A percentile compares a stretch with the other conserved stretches of the same genome.
phyloP scores from a whole-genome alignment of 2,888 invertebrate species.

The Rhamnusium bicolor region DNA sequence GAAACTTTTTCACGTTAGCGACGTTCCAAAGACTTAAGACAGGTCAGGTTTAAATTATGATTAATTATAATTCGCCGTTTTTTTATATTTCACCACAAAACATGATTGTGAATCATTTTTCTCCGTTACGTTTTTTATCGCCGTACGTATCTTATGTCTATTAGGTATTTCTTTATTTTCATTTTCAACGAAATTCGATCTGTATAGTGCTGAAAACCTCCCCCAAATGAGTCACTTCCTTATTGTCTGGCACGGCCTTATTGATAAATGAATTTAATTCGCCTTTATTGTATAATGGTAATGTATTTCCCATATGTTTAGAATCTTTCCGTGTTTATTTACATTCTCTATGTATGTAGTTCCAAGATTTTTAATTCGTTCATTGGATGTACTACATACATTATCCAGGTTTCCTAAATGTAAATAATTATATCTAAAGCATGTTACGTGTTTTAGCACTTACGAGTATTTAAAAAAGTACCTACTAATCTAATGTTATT shows the following conservation, averaged over 20 bases:
- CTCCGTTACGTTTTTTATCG: no score
- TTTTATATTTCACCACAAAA: background rate
- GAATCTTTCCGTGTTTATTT: constrained; percentile 32
- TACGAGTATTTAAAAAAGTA: background rate
- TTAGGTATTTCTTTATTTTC: constrained; percentile 7
- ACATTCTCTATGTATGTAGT: background rate
- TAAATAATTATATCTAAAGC: constrained; percentile 19
- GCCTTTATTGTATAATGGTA: constrained; percentile 36
- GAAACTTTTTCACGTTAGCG: constrained; percentile 2
- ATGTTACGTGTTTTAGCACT: background rate
- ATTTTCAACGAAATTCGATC: constrained; percentile 27
- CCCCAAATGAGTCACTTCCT: constrained; percentile 58
- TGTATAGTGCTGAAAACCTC: constrained; percentile 37
- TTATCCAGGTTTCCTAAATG: constrained; percentile 22
- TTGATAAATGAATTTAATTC: constrained; percentile 36
- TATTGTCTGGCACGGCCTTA: constrained; percentile 43
- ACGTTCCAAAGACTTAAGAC: constrained; percentile 1
- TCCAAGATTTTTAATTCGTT: constrained; percentile 3
- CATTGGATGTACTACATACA: background rate
- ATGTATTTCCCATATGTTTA: constrained; percentile 43
- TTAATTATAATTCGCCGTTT: background rate
- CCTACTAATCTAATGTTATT: constrained; percentile 2
- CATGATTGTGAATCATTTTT: constrained; percentile 8
- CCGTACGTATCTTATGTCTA: no score
- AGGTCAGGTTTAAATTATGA: constrained; percentile 8